Conservation (phyloP, 2,888 invertebrate species). For the Drosophila aldrichi region DNA sequence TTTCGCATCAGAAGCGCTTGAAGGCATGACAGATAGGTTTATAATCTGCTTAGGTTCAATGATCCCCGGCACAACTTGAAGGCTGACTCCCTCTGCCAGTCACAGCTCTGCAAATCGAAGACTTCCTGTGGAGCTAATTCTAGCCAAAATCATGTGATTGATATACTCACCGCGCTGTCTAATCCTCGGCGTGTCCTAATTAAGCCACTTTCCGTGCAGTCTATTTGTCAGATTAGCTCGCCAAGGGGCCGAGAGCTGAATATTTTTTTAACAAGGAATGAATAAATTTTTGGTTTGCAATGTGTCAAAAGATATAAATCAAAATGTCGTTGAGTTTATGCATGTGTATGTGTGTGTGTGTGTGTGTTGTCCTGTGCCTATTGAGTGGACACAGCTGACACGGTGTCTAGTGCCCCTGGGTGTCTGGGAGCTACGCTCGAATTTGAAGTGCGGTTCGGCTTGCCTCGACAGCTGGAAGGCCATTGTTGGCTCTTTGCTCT, state of each 20-base stretch:
- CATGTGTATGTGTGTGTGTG: neutral
- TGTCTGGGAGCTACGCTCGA: constrained; percentile 2
- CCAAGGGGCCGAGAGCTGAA: neutral
- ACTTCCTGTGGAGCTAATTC: neutral
- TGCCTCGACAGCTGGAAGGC: constrained; percentile 1
- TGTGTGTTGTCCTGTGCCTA: constrained; percentile 4
- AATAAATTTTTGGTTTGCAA: constrained; percentile 50
- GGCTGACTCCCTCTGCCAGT: neutral
- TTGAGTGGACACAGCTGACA: constrained; percentile 11
- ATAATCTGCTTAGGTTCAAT: constrained; percentile 2
- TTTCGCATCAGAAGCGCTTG: neutral
- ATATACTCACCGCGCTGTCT: constrained; percentile 27
- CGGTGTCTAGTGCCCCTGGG: constrained; percentile 32
- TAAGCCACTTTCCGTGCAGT: constrained; percentile 29
- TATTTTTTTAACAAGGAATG: constrained; percentile 22
- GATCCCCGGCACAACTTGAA: neutral
- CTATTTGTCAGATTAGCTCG: constrained; percentile 17
- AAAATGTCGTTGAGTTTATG: constrained; percentile 70
- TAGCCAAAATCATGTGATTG: constrained; percentile 32
- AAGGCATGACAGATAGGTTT: neutral
- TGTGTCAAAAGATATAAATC: constrained; percentile 74
- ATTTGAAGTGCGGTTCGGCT: constrained; percentile 7
- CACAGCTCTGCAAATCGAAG: neutral
- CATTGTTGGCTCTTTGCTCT: neutral
- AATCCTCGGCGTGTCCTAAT: constrained; percentile 33